phyloP scores from a whole-genome alignment of 2,113 vertebrate genomes.

The Pampusana beccarii region DNA sequence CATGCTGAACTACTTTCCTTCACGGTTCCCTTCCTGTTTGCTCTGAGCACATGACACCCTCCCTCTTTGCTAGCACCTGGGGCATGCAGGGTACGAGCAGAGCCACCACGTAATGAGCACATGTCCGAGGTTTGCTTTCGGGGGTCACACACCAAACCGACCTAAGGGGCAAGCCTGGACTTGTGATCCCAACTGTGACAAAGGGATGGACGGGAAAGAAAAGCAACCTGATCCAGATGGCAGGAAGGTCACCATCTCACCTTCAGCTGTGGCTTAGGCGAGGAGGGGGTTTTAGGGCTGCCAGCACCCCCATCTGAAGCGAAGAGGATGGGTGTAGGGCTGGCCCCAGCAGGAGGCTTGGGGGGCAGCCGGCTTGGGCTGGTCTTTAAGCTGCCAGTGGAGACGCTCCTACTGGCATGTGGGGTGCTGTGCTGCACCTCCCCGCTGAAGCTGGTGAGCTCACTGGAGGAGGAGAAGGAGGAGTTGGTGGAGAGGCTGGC shows the following conservation, averaged over 20 bases:
- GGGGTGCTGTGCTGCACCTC: background rate
- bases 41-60: background rate
- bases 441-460: conserved; percentile 34
- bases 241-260: conserved; percentile 50
- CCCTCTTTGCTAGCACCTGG: background rate
- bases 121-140: background rate
- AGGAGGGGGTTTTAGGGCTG: conserved; percentile 39
- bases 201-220: background rate
- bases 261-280: conserved; percentile 76
- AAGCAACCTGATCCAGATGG: background rate
- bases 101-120: background rate
- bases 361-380: conserved; percentile 29
- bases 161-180: background rate
- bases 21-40: background rate
- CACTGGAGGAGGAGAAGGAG: conserved; percentile 69
- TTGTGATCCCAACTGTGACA: background rate
- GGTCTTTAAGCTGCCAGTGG: conserved; percentile 1
- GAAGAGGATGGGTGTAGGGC: conserved; percentile 59
- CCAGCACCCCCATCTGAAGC: conserved; percentile 32
- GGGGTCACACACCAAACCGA: background rate
- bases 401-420: conserved; percentile 11
- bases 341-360: conserved; percentile 59
- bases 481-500: conserved; percentile 66
- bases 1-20: background rate
- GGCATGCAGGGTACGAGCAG: background rate